These are phyloP conservation scores for Steatocranus sp. DNA, from an alignment of 2,797 vertebrate genomes.

Conservation along the genomic window DNA sequence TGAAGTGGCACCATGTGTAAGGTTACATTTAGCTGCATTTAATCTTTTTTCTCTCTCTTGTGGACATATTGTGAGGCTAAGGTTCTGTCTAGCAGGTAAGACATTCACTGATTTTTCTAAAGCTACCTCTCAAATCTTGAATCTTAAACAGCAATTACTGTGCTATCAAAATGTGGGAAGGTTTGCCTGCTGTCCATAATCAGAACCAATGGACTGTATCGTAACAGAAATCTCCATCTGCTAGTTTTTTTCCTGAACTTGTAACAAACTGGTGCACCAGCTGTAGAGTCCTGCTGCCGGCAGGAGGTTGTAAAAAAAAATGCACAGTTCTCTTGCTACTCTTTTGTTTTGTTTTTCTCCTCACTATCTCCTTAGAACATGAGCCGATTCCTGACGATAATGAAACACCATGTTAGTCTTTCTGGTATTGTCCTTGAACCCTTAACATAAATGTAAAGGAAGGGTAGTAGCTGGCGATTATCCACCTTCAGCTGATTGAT, in stretches of 20 bases:
- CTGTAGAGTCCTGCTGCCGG: neutral
- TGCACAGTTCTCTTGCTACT: neutral
- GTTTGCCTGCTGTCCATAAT: neutral
- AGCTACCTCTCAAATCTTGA: neutral
- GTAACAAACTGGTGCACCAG: neutral
- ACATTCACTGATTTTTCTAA: neutral
- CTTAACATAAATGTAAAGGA: neutral
- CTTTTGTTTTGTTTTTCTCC: neutral
- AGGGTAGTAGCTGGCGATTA: neutral
- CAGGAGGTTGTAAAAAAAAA: neutral
- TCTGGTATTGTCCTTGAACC: neutral
- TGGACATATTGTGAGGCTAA: neutral
- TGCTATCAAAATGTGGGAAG: neutral
- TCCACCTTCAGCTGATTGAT: neutral
- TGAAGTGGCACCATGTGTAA: neutral
- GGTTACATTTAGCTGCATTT: neutral
- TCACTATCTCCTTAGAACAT: neutral
- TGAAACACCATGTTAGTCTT: neutral
- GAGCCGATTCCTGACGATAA: neutral
- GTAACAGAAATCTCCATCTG: neutral
- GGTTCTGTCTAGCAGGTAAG: neutral
- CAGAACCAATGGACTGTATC: neutral
- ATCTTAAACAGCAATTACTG: neutral
- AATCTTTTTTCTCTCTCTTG: neutral
- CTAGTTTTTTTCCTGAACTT: neutral